Percentiles rank a stretch among this genome's conserved stretches.
These are phyloP conservation scores for Pseudomyrmex gracilis DNA, from an alignment of 1,140 invertebrate species.

Conservation along the genomic window DNA sequence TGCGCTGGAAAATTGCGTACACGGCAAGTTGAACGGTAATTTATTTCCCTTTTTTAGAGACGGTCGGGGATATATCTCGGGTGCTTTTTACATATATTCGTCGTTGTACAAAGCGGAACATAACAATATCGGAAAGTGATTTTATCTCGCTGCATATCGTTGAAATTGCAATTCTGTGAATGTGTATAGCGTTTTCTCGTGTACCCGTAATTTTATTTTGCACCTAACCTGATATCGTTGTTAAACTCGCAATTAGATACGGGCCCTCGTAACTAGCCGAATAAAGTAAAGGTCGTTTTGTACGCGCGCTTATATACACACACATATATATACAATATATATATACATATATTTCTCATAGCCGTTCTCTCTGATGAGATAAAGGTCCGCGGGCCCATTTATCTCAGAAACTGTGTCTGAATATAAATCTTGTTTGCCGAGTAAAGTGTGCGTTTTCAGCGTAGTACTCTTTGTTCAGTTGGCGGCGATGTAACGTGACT, in stretches of 20 bases:
- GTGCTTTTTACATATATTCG: conserved; percentile 32
- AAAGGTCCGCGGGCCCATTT: conserved; percentile 47
- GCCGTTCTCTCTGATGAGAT: conserved; percentile 21
- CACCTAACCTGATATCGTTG: neutral
- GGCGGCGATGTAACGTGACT: conserved; percentile 55
- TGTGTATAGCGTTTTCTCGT: neutral
- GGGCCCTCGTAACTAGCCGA: neutral
- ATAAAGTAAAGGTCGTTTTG: conserved; percentile 16
- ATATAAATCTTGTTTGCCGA: conserved; percentile 60
- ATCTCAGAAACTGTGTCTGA: conserved; percentile 54
- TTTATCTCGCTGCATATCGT: neutral
- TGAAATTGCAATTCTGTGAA: conserved; percentile 40
- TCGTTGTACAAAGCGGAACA: conserved; percentile 27
- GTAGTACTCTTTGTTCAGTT: conserved; percentile 59
- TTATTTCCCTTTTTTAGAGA: conserved; percentile 35
- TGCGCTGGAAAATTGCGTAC: conserved; percentile 19
- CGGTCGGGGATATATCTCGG: neutral
- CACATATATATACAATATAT: neutral
- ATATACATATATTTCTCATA: conserved; percentile 16
- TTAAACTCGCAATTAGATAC: conserved; percentile 40
- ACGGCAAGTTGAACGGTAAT: conserved; percentile 18
- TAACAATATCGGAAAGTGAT: conserved; percentile 43
- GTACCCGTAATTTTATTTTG: neutral
- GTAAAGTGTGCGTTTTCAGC: conserved; percentile 56
- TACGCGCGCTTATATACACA: neutral